Base-by-base conservation (phyloP, 2,888 invertebrate species). In the Smittia sp. region DNA sequence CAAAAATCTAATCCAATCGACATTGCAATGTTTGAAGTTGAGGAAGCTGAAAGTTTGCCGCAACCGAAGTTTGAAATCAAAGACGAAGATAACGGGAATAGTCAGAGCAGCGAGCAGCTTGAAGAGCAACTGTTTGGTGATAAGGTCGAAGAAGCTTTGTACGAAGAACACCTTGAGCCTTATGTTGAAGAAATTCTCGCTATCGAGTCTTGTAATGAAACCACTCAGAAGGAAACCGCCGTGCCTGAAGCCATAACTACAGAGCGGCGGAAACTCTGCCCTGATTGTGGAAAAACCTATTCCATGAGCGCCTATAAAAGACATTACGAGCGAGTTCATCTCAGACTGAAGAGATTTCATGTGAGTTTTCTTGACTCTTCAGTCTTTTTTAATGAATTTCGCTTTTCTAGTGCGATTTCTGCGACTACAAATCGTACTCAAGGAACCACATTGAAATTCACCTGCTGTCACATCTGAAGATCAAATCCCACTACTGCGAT, bases 301-400 rank as follows among this genome's bases (percentile, higher is more conserved):
- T 18, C 27, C 1, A 20, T 9, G 1, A 3, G 6, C 4, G 24
- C 63, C 1, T 63, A 25, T 1, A 25, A 63, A 27, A 1, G 25
- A 6, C 63, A 63, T 27, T 25, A 63, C 25, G 63, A 63, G 25
- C 1, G 63, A 27, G 63, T 63, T 24, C 63, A 63, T n/a, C 22
- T 63, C 4, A 22, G 20, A 7, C 9, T 22, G 11, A 63, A 25
- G 25, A 63, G 27, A n/a, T 63, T n/a, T 27, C 9, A 25, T n/a
- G 63, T 27, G 25, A 63, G n/a, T 4, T 22, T 27, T 63, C 20
- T 58, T 11, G 38, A 38, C 38, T 9, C 11, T 46, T 46, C 15
- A 3, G n/a, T n/a, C 18, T 46, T 46, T 46, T 46, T 13, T n/a
- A 11, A n/a, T 13, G n/a, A n/a, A 46, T n/a, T 11, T 46, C 2